Evolutionary conservation across 2,888 invertebrate genomes (phyloP).

Genomic region (Conistra vaccinii): DNA sequence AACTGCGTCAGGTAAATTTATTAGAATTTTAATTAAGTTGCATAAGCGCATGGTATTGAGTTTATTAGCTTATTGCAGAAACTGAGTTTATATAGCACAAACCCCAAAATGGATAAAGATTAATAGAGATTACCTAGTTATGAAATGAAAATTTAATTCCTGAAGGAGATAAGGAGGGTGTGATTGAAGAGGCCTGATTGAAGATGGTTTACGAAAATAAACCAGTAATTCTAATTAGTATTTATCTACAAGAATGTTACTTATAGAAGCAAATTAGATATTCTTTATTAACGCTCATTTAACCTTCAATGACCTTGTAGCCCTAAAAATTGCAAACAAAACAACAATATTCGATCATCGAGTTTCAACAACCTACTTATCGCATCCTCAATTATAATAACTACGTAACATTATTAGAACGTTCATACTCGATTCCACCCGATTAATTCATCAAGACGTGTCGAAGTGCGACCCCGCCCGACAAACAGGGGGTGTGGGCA

Average conservation of each 20-base stretch:
- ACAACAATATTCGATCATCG: slow-evolving; percentile 20
- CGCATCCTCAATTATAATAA: slow-evolving; percentile 46
- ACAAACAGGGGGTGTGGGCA: slow-evolving; percentile 74
- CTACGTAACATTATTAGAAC: slow-evolving; percentile 65
- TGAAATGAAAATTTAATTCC: background rate
- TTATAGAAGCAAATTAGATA: background rate
- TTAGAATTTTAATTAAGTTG: background rate
- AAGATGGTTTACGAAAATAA: background rate
- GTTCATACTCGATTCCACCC: slow-evolving; percentile 69
- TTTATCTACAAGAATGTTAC: background rate
- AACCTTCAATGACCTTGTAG: background rate
- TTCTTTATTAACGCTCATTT: background rate
- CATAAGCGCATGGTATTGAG: background rate
- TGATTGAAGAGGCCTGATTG: background rate
- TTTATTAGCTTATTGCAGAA: background rate
- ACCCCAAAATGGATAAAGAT: background rate
- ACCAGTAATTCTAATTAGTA: background rate
- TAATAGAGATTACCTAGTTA: background rate
- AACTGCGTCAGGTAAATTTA: background rate
- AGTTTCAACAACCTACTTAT: slow-evolving; percentile 20
- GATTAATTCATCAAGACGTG: slow-evolving; percentile 84
- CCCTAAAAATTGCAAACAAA: slow-evolving; percentile 4
- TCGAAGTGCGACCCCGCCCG: slow-evolving; percentile 75
- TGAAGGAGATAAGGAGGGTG: background rate
- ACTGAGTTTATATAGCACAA: background rate